Evolutionary conservation across 2,113 vertebrate genomes (phyloP), one percentile per base, ranked within the genome.

Genomic region (Labeo catla): DNA sequence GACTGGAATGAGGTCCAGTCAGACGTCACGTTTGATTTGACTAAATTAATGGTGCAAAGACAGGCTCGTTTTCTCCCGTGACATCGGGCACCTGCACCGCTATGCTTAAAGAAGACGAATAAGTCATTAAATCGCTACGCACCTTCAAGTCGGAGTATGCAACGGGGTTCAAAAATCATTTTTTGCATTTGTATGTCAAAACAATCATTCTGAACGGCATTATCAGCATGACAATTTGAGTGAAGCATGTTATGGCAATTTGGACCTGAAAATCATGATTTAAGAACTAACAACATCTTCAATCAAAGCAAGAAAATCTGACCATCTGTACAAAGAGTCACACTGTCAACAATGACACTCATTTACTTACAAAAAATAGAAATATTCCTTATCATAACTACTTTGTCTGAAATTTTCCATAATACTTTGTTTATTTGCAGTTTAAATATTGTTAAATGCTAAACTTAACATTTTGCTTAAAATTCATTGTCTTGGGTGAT

Each of bases 21-120:
- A 72, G 85, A 84, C 79, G 89, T 86, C 89, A 88, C 85, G 49
- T 88, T 87, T 90, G 79, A 87, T 88, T 90, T 88, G 87, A 89
- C 83, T 61, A 86, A 63, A 90, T 86, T 12, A 90, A 86, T 86
- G 84, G 81, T 43, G n/a, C 59, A 54, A 43, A 36, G 87, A 85
- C 80, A 86, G 81, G 84, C 43, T 84, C 36, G 52, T 81, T 83
- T 86, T 86, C 76, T 81, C 52, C 5, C 6, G 63, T 47, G 34
- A 82, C 76, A 86, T 74, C 84, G 54, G 49, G n/a, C 76, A 76
- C 76, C 84, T 83, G 81, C 68, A 84, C 19, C 2, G 5, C 68
- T 3, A n/a, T 21, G 57, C 57, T 61, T 61, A n/a, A n/a, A 61
- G 57, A 61, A n/a, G 8, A 61, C 57, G 19, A 61, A n/a, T 61